Percentiles rank a stretch among this genome's conserved stretches.
Conservation (phyloP, 2,797 vertebrate genomes). For the Microctenopoma stevenorrisi region DNA sequence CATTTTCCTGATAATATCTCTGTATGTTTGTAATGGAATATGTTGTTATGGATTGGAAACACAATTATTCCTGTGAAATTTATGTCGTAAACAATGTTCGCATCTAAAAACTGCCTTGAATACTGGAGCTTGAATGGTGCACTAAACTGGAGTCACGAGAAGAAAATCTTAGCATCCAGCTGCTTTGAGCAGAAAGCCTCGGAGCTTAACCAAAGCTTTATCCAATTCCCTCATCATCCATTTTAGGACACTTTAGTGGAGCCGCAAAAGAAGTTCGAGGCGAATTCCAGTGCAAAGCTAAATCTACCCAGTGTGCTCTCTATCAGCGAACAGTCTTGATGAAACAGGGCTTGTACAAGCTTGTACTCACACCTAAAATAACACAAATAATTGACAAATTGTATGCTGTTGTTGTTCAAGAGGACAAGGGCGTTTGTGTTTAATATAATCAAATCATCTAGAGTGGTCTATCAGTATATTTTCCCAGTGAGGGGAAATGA, state of each 20-base stretch:
- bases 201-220: conserved; percentile 79
- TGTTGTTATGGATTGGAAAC: background rate
- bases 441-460: conserved; percentile 11
- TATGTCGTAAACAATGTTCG: background rate
- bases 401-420: background rate
- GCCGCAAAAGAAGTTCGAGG: conserved; percentile 61
- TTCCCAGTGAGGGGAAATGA: conserved; percentile 21
- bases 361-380: conserved; percentile 33
- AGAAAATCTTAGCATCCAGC: conserved; percentile 65
- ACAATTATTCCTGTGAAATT: background rate
- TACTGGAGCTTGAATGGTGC: conserved; percentile 37
- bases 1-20: too few relatives aligned
- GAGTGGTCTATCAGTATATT: conserved; percentile 37
- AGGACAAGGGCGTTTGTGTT: conserved; percentile 9
- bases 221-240: conserved; percentile 76
- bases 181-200: conserved; percentile 72
- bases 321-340: conserved; percentile 21
- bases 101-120: conserved; percentile 16
- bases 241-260: conserved; percentile 69
- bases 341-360: conserved; percentile 14
- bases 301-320: conserved; percentile 39
- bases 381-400: conserved; percentile 17
- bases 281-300: conserved; percentile 63
- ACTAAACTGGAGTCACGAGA: conserved; percentile 53
- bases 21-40: background rate